Conservation (phyloP, 2,888 invertebrate species). For the Rhogogaster chlorosoma region DNA sequence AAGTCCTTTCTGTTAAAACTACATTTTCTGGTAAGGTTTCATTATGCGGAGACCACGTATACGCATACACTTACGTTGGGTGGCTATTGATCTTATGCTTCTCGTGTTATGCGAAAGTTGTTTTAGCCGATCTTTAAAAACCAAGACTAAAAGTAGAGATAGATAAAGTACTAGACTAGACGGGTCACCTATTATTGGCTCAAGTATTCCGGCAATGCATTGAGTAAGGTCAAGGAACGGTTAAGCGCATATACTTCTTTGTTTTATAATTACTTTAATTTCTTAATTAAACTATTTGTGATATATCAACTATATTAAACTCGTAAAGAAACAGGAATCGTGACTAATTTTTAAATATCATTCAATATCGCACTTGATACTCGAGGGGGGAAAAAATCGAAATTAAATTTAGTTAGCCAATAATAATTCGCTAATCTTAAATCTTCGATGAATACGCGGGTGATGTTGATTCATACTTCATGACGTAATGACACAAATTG, state of each 20-base stretch:
- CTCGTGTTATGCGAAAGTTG: not conserved
- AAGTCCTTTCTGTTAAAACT: constrained; percentile 21
- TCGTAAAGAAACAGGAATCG: constrained; percentile 28
- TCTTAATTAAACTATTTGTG: not conserved
- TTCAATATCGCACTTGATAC: not conserved
- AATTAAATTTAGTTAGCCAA: not conserved
- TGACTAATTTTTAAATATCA: not conserved
- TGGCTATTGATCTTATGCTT: not conserved
- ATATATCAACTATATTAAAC: constrained; percentile 32
- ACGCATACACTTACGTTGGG: not conserved
- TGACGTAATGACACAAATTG: not conserved
- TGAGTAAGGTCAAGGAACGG: constrained; percentile 35
- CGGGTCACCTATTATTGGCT: constrained; percentile 31
- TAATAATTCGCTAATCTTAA: not conserved
- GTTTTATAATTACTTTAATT: constrained; percentile 32
- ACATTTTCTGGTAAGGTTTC: constrained; percentile 38
- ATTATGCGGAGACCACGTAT: not conserved
- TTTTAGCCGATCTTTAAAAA: constrained; percentile 7
- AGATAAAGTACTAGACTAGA: not conserved
- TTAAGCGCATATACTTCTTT: constrained; percentile 18
- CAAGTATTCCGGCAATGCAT: constrained; percentile 30
- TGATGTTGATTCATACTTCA: constrained; percentile 14
- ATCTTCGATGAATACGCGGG: not conserved
- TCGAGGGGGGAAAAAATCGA: not conserved
- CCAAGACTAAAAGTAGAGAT: not conserved